These are phyloP conservation scores for Antechinus flavipes DNA, from an alignment of 2,113 vertebrate genomes.

Conservation along the genomic window DNA sequence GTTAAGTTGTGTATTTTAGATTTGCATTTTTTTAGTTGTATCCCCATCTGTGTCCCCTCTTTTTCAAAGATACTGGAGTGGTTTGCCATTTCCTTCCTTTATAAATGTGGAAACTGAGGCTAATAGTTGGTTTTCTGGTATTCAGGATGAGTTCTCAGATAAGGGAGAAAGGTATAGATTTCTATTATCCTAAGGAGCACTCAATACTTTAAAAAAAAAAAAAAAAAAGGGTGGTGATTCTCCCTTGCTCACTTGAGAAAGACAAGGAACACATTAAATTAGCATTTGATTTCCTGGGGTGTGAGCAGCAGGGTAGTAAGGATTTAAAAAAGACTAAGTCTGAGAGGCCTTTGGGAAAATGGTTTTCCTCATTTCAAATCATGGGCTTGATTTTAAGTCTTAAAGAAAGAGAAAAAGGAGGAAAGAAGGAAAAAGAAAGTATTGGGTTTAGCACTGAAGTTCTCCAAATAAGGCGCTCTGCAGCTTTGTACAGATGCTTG, in stretches of 20 bases:
- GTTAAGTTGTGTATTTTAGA: background rate
- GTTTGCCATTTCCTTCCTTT: background rate
- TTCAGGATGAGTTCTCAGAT: background rate
- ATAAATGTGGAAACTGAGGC: background rate
- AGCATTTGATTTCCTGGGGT: background rate
- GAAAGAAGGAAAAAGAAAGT: background rate
- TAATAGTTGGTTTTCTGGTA: background rate
- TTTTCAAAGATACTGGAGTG: background rate
- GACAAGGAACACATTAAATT: background rate
- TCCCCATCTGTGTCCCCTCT: background rate
- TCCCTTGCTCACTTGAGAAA: background rate
- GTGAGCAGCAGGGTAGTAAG: background rate
- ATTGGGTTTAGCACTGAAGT: background rate
- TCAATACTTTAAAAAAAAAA: background rate
- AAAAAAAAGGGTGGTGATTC: background rate
- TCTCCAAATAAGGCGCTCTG: background rate
- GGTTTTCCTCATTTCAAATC: background rate
- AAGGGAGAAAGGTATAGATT: background rate
- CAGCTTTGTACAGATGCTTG: conserved; percentile 56
- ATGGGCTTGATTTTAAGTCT: background rate
- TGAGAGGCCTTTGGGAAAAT: background rate
- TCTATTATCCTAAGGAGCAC: background rate
- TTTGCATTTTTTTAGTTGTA: background rate
- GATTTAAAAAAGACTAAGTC: background rate
- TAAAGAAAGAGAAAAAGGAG: background rate